Percentiles rank a stretch among this genome's conserved stretches.
These are phyloP conservation scores for Lampris incognitus DNA, from an alignment of 2,113 vertebrate genomes.

Conservation along the genomic window DNA sequence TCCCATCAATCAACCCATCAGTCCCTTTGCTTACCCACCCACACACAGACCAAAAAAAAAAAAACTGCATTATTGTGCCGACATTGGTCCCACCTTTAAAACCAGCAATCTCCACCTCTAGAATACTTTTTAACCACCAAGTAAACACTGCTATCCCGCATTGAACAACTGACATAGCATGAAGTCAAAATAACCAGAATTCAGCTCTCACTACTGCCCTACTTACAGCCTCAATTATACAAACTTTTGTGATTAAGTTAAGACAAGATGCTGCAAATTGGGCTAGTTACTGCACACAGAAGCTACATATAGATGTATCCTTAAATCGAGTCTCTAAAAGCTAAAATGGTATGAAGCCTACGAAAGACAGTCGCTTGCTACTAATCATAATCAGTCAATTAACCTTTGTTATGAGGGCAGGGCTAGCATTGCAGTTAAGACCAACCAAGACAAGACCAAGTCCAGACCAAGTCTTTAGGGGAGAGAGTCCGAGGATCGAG, in stretches of 20 bases:
- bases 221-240: conserved; percentile 6
- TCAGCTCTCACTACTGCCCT: conserved; percentile 27
- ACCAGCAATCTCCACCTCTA: conserved; percentile 18
- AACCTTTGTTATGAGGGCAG: too few species aligned
- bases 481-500: too few species aligned
- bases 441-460: too few species aligned
- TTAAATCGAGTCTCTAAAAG: background rate
- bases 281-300: background rate
- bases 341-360: background rate
- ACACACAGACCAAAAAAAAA: conserved; percentile 13
- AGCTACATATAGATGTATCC: background rate
- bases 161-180: conserved; percentile 39
- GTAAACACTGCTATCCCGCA: conserved; percentile 39
- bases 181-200: conserved; percentile 30
- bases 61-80: background rate
- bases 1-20: background rate
- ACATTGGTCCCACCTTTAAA: conserved; percentile 31
- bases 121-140: background rate
- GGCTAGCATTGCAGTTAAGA: too few species aligned
- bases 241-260: conserved; percentile 8
- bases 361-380: background rate
- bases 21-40: background rate
- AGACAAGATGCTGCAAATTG: conserved; percentile 7
- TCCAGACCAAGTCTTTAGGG: too few species aligned
- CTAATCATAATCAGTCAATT: background rate